A percentile compares a stretch with the other conserved stretches of the same genome.
Conservation (phyloP, 2,888 invertebrate species). For the Abrostola triplasia region DNA sequence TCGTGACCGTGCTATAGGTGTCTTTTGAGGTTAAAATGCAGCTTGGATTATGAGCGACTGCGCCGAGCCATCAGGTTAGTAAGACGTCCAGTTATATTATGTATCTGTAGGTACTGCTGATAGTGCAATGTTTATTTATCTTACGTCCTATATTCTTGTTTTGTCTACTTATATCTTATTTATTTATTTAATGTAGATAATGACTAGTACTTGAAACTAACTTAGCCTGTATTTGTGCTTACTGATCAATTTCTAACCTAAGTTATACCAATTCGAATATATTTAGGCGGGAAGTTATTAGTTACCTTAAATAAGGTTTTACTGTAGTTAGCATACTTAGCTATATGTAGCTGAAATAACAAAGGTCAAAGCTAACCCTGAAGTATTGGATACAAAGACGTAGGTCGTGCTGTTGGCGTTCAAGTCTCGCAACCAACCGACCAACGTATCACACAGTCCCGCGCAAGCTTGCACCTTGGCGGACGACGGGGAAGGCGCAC, state of each 20-base stretch:
- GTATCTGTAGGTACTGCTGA: conserved; percentile 76
- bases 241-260: conserved; percentile 41
- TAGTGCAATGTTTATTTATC: conserved; percentile 77
- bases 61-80: conserved; percentile 87
- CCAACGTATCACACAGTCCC: conserved; percentile 24
- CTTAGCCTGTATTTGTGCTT: conserved; percentile 16
- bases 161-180: conserved; percentile 51
- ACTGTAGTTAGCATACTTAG: background rate
- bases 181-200: conserved; percentile 25
- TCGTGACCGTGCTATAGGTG: conserved; percentile 84
- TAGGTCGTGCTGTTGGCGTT: conserved; percentile 35
- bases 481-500: conserved; percentile 55
- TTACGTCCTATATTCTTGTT: conserved; percentile 73
- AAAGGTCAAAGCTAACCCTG: conserved; percentile 26
- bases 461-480: conserved; percentile 49
- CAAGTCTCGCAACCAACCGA: conserved; percentile 39
- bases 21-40: conserved; percentile 88
- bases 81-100: conserved; percentile 74
- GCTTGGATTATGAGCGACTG: conserved; percentile 86
- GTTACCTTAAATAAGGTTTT: background rate
- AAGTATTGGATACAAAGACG: conserved; percentile 46
- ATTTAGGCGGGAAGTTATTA: conserved; percentile 40
- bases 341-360: background rate
- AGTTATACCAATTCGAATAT: conserved; percentile 10
- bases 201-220: conserved; percentile 29